Percentiles rank a stretch among this genome's conserved stretches.
Conservation (phyloP, 1,140 invertebrate species). For the Euura lappo region DNA sequence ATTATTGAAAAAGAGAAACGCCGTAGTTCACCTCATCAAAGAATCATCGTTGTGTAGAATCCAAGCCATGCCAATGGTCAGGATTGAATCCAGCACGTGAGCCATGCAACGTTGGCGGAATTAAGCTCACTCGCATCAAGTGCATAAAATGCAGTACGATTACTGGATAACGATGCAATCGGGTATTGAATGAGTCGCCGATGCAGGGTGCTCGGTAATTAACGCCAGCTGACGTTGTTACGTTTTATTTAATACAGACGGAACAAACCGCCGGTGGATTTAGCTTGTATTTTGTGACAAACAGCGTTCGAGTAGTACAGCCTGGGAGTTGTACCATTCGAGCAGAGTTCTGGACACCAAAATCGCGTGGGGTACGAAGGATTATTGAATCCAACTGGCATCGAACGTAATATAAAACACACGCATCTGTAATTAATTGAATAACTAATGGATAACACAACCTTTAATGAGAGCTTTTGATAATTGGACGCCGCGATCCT, state of each 20-base stretch:
- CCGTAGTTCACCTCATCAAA: too few relatives aligned
- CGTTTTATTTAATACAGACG: conserved; percentile 55
- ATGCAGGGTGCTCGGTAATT: conserved; percentile 45
- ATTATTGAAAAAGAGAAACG: too few relatives aligned
- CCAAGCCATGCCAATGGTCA: too few relatives aligned
- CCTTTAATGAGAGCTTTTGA: conserved; percentile 28
- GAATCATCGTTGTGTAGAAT: too few relatives aligned
- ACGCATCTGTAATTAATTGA: conserved; percentile 50
- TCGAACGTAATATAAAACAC: conserved; percentile 44
- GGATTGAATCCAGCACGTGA: background rate
- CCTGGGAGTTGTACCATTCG: background rate
- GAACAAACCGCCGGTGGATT: conserved; percentile 34
- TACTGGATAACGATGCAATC: conserved; percentile 38
- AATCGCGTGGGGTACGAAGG: conserved; percentile 22
- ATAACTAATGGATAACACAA: conserved; percentile 40
- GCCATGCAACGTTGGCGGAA: background rate
- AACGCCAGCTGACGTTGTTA: conserved; percentile 52
- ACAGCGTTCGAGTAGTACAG: conserved; percentile 37
- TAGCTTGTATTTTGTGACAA: conserved; percentile 53
- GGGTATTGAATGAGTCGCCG: conserved; percentile 52
- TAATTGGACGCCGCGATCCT: background rate
- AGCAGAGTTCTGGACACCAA: background rate
- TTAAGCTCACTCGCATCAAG: background rate
- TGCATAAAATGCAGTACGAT: conserved; percentile 5
- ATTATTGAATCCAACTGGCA: conserved; percentile 47